Base-by-base conservation (phyloP, 2,113 vertebrate species). In the Cynopterus brachyotis region DNA sequence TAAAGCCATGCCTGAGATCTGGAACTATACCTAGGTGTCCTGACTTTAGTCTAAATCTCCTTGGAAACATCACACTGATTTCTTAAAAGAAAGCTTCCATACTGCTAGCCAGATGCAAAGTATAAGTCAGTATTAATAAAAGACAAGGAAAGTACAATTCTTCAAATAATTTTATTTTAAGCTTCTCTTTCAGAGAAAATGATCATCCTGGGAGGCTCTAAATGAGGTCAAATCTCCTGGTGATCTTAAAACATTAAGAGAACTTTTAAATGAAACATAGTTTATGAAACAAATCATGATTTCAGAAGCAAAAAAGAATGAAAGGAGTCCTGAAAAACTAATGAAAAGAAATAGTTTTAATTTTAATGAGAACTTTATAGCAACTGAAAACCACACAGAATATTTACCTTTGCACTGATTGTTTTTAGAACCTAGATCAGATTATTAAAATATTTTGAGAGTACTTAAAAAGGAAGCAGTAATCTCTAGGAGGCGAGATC, bases 101-200 rank as follows among this genome's bases (percentile, higher is more conserved):
- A 26, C 32, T 45, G 60, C 67, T 70, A 60, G 20, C n/a, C 75
- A 42, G 64, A 60, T 30, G 37, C 37, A 64, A 47, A 60, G n/a
- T 37, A n/a, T 59, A 59, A 3, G 37, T 13, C 35, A 66, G 10
- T 45, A 45, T 81, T 80, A n/a, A 30, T 37, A 10, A 30, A 88
- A 93, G 40, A 83, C 9, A 60, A 30, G 55, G 10, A 83, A 87
- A 40, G 9, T 17, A 53, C 24, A 45, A 15, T 59, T 75, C 82
- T 57, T 47, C 78, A 62, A n/a, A 12, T 42, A 26, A 30, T 37
- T 55, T 75, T 82, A 40, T 26, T 70, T 85, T 9, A 82, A 67
- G n/a, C 15, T 94, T 81, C 32, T 60, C 37, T 81, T 76, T 95
- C 53, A 60, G 20, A 84, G 60, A 53, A 95, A 95, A 85, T 30